A percentile compares a stretch with the other conserved stretches of the same genome.
Conservation (phyloP, 2,888 invertebrate species). For the Tromatobia lineatoria region DNA sequence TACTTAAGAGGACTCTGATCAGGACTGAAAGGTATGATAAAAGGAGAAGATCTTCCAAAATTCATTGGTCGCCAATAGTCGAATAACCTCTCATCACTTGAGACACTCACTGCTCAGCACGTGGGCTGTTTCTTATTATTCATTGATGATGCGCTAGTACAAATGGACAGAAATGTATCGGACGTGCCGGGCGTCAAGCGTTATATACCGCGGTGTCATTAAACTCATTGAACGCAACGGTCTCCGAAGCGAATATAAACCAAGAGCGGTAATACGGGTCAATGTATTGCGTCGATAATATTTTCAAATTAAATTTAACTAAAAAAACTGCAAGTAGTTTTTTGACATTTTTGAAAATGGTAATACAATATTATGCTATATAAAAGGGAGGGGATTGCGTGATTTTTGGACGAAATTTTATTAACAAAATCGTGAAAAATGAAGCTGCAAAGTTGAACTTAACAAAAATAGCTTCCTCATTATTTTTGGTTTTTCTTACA, state of each 20-base stretch:
- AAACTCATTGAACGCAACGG: constrained; percentile 40
- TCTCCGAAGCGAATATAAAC: background rate
- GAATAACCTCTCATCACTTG: too few relatives aligned
- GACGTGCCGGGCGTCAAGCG: constrained; percentile 3
- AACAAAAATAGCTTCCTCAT: too few relatives aligned
- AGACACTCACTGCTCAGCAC: background rate
- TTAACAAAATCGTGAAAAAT: too few relatives aligned
- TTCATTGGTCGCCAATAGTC: too few relatives aligned
- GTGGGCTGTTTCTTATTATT: constrained; percentile 37
- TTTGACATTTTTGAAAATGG: background rate
- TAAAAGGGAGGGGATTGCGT: too few relatives aligned
- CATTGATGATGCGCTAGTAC: background rate
- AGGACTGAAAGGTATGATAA: too few relatives aligned
- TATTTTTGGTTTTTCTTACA: too few relatives aligned
- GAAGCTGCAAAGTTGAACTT: too few relatives aligned
- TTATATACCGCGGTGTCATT: constrained; percentile 28
- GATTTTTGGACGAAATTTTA: too few relatives aligned
- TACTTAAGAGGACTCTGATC: too few relatives aligned
- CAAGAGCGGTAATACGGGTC: background rate
- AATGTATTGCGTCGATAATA: background rate
- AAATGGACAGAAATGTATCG: constrained; percentile 25
- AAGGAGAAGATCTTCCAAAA: too few relatives aligned
- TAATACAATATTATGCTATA: too few relatives aligned
- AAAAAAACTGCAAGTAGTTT: background rate
- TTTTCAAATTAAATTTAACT: background rate